These are phyloP conservation scores for Psylliodes chrysocephalus DNA, from an alignment of 2,888 invertebrate species.

Conservation along the genomic window DNA sequence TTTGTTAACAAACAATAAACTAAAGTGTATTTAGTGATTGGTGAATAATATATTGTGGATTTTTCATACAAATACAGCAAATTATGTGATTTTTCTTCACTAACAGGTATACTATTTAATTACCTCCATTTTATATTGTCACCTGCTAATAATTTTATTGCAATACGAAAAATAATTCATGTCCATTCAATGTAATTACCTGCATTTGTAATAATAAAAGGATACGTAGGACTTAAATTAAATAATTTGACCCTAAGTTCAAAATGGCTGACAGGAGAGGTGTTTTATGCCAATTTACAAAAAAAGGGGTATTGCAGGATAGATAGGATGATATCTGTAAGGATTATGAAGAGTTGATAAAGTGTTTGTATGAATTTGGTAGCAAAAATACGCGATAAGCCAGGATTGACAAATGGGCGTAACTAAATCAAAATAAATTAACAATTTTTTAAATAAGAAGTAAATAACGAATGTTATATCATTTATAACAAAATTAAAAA, in stretches of 20 bases:
- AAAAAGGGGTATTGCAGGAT: slow-evolving; percentile 29
- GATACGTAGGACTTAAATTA: neutral
- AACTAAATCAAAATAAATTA: neutral
- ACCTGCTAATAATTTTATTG: neutral
- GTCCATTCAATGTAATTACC: too few species aligned
- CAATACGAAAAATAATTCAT: too few species aligned
- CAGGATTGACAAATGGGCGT: neutral
- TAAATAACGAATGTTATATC: too few species aligned
- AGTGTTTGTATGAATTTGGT: too few species aligned
- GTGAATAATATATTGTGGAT: slow-evolving; percentile 34
- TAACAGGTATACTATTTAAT: slow-evolving; percentile 34
- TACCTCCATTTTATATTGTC: neutral
- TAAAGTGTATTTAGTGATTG: slow-evolving; percentile 25
- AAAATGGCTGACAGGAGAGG: slow-evolving; percentile 45
- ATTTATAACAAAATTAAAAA: too few species aligned
- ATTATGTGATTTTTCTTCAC: slow-evolving; percentile 30
- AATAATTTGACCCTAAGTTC: slow-evolving; percentile 40
- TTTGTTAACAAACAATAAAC: slow-evolving; percentile 25
- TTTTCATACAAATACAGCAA: slow-evolving; percentile 13
- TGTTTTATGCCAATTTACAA: slow-evolving; percentile 42
- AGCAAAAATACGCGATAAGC: too few species aligned
- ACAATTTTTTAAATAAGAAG: too few species aligned
- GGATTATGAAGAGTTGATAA: too few species aligned
- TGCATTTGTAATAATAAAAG: neutral
- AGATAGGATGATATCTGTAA: too few species aligned